Evolutionary conservation across 2,888 invertebrate genomes (phyloP).

Genomic region (Diaprepes abbreviatus): DNA sequence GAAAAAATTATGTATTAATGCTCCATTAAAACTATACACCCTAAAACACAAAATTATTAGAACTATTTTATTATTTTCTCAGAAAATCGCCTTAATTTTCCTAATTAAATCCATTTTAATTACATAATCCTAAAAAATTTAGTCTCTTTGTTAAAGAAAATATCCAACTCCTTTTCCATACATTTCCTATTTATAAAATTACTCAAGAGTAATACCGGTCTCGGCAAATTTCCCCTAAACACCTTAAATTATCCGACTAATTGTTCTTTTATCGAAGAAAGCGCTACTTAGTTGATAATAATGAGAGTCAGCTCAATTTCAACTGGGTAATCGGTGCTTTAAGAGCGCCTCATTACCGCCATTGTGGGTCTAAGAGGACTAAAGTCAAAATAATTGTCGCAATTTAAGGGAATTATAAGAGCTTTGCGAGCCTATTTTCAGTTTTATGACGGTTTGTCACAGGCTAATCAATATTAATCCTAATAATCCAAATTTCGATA

Average conservation of each 20-base stretch:
- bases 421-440: no score
- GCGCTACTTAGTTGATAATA: not conserved
- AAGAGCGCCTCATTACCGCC: conserved; percentile 3
- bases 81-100: no score
- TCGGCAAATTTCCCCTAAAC: not conserved
- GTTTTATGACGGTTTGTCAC: no score
- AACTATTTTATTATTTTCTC: no score
- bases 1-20: no score
- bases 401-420: not conserved
- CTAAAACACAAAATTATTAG: no score
- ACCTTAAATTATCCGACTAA: conserved; percentile 18
- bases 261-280: conserved; percentile 8
- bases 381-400: conserved; percentile 10
- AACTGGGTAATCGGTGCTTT: conserved; percentile 5
- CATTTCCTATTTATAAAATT: conserved; percentile 2
- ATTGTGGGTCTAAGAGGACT: conserved; percentile 10
- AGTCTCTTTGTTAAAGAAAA: not conserved
- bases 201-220: not conserved
- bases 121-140: no score
- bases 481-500: no score
- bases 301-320: conserved; percentile 15
- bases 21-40: no score
- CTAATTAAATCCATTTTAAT: no score
- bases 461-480: no score
- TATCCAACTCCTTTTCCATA: not conserved